phyloP scores from a whole-genome alignment of 2,113 vertebrate genomes.

The Psilopsiagon aurifrons region DNA sequence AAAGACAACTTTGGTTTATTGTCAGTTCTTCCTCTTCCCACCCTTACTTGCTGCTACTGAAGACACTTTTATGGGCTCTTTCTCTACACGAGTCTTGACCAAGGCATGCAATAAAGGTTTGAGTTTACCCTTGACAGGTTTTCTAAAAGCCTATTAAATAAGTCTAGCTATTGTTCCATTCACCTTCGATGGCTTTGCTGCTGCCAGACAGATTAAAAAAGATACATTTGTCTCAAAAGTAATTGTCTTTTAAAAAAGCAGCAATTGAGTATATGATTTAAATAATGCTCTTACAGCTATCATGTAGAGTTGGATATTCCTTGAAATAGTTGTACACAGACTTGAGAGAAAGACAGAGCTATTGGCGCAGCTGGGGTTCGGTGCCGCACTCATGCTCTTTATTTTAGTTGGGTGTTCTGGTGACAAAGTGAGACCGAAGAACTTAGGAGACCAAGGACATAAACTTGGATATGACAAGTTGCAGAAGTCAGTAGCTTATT shows the following conservation, averaged over 20 bases:
- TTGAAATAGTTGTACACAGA: background rate
- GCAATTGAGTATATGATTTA: background rate
- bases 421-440: background rate
- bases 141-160: background rate
- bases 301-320: background rate
- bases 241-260: background rate
- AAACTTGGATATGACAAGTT: background rate
- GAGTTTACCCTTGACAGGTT: background rate
- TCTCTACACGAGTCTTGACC: background rate
- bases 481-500: background rate
- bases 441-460: background rate
- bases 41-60: fast-evolving
- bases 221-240: background rate
- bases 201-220: background rate
- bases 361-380: background rate
- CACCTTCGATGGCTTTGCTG: background rate
- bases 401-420: background rate
- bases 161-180: background rate
- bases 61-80: background rate
- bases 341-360: background rate
- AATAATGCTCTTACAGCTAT: background rate
- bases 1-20: background rate
- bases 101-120: background rate
- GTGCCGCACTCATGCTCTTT: background rate
- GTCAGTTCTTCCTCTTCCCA: background rate